Evolutionary conservation across 2,888 invertebrate genomes (phyloP).

Genomic region (Phorcus lineatus): DNA sequence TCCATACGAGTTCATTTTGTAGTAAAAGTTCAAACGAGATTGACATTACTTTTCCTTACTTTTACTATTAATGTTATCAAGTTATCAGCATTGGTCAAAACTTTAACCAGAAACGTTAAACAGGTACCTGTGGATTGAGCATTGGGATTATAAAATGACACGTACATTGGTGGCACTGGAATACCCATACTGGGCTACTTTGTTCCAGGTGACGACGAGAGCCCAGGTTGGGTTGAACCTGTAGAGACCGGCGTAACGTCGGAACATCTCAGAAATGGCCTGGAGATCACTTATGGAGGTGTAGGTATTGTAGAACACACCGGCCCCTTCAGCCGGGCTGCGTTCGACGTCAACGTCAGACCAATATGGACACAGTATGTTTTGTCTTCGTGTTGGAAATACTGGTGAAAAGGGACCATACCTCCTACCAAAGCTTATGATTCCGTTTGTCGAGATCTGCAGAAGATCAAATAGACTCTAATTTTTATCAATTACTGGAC

Average conservation of each 20-base stretch:
- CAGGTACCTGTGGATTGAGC: too few species aligned
- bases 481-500: not conserved
- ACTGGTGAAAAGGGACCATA: not conserved
- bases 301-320: not conserved
- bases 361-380: slow-evolving; percentile 16
- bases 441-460: not conserved
- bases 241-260: not conserved
- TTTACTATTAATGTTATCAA: too few species aligned
- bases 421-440: not conserved
- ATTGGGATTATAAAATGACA: too few species aligned
- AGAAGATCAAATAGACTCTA: not conserved
- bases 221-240: not conserved
- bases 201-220: not conserved
- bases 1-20: too few species aligned
- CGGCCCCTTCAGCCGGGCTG: not conserved
- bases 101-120: too few species aligned
- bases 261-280: not conserved
- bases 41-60: too few species aligned
- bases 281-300: not conserved
- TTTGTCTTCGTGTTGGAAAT: not conserved
- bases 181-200: not conserved
- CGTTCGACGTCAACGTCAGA: not conserved
- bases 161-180: not conserved
- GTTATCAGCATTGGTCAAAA: too few species aligned
- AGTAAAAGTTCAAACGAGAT: too few species aligned